These are phyloP conservation scores for Platynereis dumerilii DNA, from an alignment of 2,888 invertebrate genomes.

Conservation along the genomic window DNA sequence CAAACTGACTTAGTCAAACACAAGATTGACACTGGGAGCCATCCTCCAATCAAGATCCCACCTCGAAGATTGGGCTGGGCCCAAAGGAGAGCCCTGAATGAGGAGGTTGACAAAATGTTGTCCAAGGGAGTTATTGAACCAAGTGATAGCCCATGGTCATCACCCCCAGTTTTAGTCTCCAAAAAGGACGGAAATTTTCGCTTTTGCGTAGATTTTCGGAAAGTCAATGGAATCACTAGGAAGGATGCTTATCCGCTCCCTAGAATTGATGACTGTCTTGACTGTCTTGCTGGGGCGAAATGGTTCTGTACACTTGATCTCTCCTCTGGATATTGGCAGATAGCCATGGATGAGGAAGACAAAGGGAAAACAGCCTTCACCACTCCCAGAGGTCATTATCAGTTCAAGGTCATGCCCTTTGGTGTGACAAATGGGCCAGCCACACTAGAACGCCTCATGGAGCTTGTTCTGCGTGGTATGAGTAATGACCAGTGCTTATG, in stretches of 20 bases:
- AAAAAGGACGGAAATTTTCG: conserved; percentile 31
- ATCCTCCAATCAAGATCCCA: not conserved
- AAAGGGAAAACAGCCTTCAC: not conserved
- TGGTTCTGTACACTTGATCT: conserved; percentile 32
- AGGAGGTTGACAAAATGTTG: conserved; percentile 6
- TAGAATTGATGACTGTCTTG: conserved; percentile 30
- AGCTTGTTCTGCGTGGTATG: conserved; percentile 12
- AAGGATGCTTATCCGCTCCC: conserved; percentile 36
- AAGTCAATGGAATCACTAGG: conserved; percentile 29
- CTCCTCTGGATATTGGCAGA: conserved; percentile 8
- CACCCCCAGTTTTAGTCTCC: conserved; percentile 25
- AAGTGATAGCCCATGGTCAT: conserved; percentile 11
- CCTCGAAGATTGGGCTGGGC: not conserved
- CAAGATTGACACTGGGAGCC: conserved; percentile 9
- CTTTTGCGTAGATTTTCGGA: conserved; percentile 36
- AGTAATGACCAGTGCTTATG: not conserved
- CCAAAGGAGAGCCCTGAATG: not conserved
- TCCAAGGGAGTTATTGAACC: conserved; percentile 5
- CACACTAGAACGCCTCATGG: conserved; percentile 21
- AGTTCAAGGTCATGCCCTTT: conserved; percentile 22
- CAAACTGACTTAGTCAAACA: conserved; percentile 11
- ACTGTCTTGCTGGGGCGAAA: conserved; percentile 33
- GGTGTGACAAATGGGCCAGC: conserved; percentile 23
- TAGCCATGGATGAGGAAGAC: not conserved
- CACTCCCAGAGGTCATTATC: conserved; percentile 9